Percentiles rank a stretch among this genome's conserved stretches.
Evolutionary conservation across 1,140 invertebrate species (phyloP).

Genomic region (Sycophaga agraensis): DNA sequence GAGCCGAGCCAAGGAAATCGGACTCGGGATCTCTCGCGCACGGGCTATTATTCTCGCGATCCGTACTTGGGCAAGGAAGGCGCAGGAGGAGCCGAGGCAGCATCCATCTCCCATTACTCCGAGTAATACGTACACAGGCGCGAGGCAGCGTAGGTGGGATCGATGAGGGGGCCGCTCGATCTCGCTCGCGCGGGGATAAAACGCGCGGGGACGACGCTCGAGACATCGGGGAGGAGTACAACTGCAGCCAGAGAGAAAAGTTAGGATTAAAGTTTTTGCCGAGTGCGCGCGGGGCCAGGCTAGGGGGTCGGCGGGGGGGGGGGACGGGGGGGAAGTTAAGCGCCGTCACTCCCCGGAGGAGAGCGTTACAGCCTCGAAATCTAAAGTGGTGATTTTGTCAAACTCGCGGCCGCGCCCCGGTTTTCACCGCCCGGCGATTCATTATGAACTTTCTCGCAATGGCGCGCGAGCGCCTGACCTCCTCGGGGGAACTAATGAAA

Average conservation of each 20-base stretch:
- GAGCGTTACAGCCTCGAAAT: constrained; percentile 9
- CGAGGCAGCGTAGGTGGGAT: too few relatives aligned
- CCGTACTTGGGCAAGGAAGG: too few relatives aligned
- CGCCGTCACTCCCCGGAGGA: neutral
- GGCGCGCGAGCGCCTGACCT: neutral
- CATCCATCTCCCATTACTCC: too few relatives aligned
- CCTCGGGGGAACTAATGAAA: constrained; percentile 10
- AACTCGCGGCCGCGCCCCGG: neutral
- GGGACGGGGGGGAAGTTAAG: neutral
- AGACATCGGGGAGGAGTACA: neutral
- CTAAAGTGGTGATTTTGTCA: constrained; percentile 28
- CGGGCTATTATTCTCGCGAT: too few relatives aligned
- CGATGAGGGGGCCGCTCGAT: too few relatives aligned
- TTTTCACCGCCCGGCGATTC: constrained; percentile 27
- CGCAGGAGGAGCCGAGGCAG: too few relatives aligned
- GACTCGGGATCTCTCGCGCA: too few relatives aligned
- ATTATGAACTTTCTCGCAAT: constrained; percentile 27
- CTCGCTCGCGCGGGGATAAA: too few relatives aligned
- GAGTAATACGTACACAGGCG: too few relatives aligned
- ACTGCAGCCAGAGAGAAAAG: constrained; percentile 32
- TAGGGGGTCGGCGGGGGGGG: constrained; percentile 1
- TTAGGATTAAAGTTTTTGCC: constrained; percentile 45
- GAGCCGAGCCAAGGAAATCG: too few relatives aligned
- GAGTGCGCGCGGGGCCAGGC: constrained; percentile 39
- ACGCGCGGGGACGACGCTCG: too few relatives aligned